Evolutionary conservation across 2,888 invertebrate species (phyloP), one percentile per base, ranked within the genome.

Genomic region (Schizaphis graminum): DNA sequence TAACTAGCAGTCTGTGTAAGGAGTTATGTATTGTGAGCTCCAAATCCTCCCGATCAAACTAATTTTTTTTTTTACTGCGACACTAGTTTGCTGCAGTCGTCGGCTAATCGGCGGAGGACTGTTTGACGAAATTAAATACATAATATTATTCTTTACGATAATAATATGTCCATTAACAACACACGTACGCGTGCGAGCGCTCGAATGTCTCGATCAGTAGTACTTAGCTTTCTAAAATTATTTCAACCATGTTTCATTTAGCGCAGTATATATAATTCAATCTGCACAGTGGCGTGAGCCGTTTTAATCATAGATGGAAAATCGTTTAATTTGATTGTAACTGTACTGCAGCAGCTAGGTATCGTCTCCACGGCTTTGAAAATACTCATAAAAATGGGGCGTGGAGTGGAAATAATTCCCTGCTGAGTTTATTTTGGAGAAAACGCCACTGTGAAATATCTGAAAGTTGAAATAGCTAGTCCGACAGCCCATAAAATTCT

Each of bases 271-370:
- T 41, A n/a, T 77, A 67, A 77, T 35, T 35, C 35, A 35, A 77
- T 41, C 21, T 77, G 77, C 35, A 35, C 77, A 77, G 77, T 21
- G 8, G 21, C 21, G 35, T 77, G 35, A 77, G 35, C 26, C 57
- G 84, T 91, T 91, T 92, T 47, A 24, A 41, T 28, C 61, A 35
- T 11, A 35, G 61, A 90, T 53, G 28, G n/a, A 57, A 56, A 90
- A 28, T 21, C 28, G n/a, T 90, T 90, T 90, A 56, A 90, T 35
- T 49, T 90, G n/a, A 44, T 90, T 89, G 47, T 84, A 67, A 53
- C 57, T 67, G 41, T 49, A 28, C 89, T 21, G 35, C 35, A 35
- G 77, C 35, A 41, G 53, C 53, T 53, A 53, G 77, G 77, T 35
- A 77, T 77, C 77, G 77, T 35, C 35, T 77, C 35, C 8, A 21